Evolutionary conservation across 2,113 vertebrate species (phyloP), one percentile per base, ranked within the genome.

Genomic region (Elanus axillaris): DNA sequence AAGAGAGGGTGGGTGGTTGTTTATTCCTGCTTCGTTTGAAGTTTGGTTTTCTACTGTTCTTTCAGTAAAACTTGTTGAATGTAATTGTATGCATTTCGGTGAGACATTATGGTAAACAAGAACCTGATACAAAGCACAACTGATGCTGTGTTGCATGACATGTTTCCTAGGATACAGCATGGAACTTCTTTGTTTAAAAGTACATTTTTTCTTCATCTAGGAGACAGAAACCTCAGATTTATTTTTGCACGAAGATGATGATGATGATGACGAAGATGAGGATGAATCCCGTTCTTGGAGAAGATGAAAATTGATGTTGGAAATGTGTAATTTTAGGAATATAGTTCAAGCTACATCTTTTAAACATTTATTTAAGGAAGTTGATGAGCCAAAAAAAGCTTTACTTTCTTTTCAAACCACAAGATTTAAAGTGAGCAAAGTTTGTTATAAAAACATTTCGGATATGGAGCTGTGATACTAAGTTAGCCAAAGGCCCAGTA

Each of bases 281-380:
- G 98, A 99, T 68, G 99, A 99, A 95, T 99, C 99, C 94, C 99
- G 99, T 95, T 99, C 99, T 20, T 99, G 99, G 99, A 98, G 99
- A 96, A 99, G 99, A 99, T 99, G 98, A 99, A 98, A 98, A 89
- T 97, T 97, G 96, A 97, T 94, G 40, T 94, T 93, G 11, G 7
- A 98, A 98, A 97, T 98, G 94, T 98, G 93, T 98, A 93, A 94
- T 98, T 98, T 98, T 98, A 98, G 97, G 96, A 98, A 97, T 98
- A 97, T 97, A 98, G 97, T 98, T 98, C 97, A 95, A 98, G 88
- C 94, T 97, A 96, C 96, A 96, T 97, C 98, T 98, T 98, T 98
- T 98, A 96, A 98, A 97, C 31, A 19, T 96, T 97, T 98, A 98
- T 98, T 98, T 98, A 98, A 98, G 97, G 94, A 98, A 97, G 97